These are phyloP conservation scores for Oasisia sp. DNA, from an alignment of 2,888 invertebrate genomes.

Conservation along the genomic window DNA sequence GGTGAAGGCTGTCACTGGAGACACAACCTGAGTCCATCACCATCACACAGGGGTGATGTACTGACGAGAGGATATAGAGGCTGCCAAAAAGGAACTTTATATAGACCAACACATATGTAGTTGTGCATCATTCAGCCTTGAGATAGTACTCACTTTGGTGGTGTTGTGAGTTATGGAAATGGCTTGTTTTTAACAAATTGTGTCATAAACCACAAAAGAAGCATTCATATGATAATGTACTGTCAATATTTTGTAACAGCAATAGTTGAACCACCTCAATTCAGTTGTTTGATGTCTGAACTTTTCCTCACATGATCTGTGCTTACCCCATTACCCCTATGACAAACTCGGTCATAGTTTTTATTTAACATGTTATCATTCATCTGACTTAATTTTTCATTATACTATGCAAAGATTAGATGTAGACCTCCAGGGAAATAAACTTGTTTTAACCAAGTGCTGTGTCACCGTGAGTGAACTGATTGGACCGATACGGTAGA, in stretches of 20 bases:
- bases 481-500: background rate
- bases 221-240: background rate
- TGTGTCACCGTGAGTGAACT: background rate
- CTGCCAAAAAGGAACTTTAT: background rate
- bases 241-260: background rate
- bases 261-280: too few relatives aligned
- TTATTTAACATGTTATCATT: background rate
- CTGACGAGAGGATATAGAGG: background rate
- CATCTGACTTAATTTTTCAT: background rate
- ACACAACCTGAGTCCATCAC: background rate
- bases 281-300: too few relatives aligned
- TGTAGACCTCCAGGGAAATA: too few relatives aligned
- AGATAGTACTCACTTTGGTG: background rate
- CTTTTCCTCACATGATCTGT: too few relatives aligned
- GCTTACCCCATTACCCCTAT: too few relatives aligned
- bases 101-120: background rate
- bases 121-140: background rate
- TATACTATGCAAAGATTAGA: too few relatives aligned
- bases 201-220: background rate
- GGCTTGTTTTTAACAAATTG: background rate
- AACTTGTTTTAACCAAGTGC: too few relatives aligned
- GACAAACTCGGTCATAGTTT: background rate
- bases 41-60: background rate
- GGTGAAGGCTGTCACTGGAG: background rate
- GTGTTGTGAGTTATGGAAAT: background rate